Evolutionary conservation across 2,113 vertebrate species (phyloP).

Genomic region (Otocyon megalotis): DNA sequence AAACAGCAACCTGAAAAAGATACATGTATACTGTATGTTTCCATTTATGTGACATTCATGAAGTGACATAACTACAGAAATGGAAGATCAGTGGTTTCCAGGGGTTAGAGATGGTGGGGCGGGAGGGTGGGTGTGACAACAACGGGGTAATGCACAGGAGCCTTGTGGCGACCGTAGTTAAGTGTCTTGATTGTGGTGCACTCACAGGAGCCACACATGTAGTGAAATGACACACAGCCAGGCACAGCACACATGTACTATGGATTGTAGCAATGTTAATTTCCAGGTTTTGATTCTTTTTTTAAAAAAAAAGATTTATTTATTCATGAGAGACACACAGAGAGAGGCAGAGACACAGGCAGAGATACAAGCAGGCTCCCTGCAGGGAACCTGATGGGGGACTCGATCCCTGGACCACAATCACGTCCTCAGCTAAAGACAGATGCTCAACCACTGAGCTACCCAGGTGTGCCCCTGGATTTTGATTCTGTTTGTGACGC

Average conservation of each 20-base stretch:
- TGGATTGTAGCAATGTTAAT: background rate
- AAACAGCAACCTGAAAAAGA: background rate
- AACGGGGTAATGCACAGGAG: background rate
- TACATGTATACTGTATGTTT: background rate
- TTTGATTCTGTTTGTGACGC: background rate
- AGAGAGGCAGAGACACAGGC: too few species aligned
- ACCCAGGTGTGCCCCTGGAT: too few species aligned
- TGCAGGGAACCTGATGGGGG: too few species aligned
- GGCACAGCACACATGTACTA: background rate
- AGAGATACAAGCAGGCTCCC: too few species aligned
- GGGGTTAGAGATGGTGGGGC: background rate
- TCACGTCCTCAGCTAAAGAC: too few species aligned
- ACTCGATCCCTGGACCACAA: too few species aligned
- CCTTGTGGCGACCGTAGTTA: background rate
- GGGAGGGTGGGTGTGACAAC: background rate
- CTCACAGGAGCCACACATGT: background rate
- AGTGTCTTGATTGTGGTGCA: background rate
- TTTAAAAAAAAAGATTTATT: too few species aligned
- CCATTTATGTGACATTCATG: background rate
- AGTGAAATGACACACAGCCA: too few species aligned
- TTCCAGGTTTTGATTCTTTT: background rate
- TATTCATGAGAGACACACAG: too few species aligned
- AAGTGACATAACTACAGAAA: slow-evolving; percentile 6
- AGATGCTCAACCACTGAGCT: too few species aligned
- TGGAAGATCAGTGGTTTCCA: background rate